These are phyloP conservation scores for Pseudorasbora parva DNA, from an alignment of 2,113 vertebrate species.

Conservation along the genomic window DNA sequence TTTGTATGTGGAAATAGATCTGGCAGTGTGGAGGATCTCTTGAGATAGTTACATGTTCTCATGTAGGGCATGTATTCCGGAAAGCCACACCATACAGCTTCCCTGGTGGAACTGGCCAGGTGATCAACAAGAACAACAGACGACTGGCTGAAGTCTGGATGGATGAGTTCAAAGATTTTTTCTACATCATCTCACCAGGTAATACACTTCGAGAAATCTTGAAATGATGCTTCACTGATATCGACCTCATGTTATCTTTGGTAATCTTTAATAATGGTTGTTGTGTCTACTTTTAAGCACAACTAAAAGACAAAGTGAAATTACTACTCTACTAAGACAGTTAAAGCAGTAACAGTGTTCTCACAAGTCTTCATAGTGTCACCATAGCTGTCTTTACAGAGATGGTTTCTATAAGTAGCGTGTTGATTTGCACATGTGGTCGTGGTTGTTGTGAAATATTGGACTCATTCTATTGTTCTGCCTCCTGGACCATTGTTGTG, in stretches of 20 bases:
- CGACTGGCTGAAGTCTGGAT: conserved; percentile 98
- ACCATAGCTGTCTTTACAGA: neutral
- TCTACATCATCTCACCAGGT: conserved; percentile 99
- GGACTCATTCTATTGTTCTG: conserved; percentile 43
- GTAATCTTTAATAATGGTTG: neutral
- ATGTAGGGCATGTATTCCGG: conserved; percentile 95
- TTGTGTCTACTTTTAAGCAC: neutral
- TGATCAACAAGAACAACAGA: conserved; percentile 99
- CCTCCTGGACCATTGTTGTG: conserved; percentile 16
- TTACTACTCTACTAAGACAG: neutral
- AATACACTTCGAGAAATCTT: conserved; percentile 31
- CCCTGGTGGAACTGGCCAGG: conserved; percentile 96
- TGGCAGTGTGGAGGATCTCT: conserved; percentile 97
- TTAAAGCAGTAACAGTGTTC: neutral
- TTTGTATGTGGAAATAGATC: conserved; percentile 75
- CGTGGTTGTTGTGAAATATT: conserved; percentile 24
- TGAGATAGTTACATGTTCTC: conserved; percentile 96
- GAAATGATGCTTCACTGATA: neutral
- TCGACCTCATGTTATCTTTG: neutral
- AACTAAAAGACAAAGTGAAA: neutral
- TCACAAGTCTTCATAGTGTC: conserved; percentile 1
- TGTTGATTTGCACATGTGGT: conserved; percentile 40
- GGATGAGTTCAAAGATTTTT: conserved; percentile 99
- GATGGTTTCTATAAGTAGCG: conserved; percentile 46
- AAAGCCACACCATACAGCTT: conserved; percentile 98